Conservation (phyloP, 2,113 vertebrate genomes). For the Pandion haliaetus region DNA sequence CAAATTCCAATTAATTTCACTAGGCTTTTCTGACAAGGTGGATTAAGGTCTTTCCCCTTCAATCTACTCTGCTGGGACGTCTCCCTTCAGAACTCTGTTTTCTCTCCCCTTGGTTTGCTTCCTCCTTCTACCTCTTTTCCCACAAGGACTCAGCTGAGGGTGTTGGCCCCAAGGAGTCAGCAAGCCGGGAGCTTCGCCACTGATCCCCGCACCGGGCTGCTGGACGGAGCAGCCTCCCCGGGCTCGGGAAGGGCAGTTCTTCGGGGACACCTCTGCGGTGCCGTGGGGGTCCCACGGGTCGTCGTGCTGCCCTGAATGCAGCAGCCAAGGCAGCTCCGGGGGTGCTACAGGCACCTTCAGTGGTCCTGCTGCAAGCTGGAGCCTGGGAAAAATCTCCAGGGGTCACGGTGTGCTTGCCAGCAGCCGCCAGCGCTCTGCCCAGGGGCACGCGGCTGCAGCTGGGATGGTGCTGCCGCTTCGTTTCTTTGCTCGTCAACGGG, state of each 20-base stretch:
- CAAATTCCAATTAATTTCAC: neutral
- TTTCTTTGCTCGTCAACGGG: neutral
- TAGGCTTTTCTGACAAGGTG: neutral
- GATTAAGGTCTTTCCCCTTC: neutral
- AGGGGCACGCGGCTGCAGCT: neutral
- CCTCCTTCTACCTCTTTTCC: neutral
- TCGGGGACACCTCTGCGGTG: neutral
- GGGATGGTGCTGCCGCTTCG: too few species aligned
- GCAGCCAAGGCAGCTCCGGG: neutral
- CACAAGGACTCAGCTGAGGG: too few species aligned
- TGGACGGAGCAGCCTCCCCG: neutral
- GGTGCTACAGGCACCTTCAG: neutral
- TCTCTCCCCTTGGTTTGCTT: neutral
- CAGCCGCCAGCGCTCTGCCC: neutral
- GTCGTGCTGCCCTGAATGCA: accelerated
- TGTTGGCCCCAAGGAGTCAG: neutral
- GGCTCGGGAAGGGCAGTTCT: neutral
- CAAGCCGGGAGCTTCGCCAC: neutral
- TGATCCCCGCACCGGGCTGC: accelerated
- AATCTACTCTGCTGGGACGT: neutral
- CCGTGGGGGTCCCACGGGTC: accelerated
- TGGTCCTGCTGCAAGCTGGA: neutral
- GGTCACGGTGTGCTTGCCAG: neutral
- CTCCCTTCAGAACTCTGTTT: neutral
- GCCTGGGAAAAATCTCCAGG: neutral